phyloP scores from a whole-genome alignment of 2,113 vertebrate species.

The Fregetta grallaria region DNA sequence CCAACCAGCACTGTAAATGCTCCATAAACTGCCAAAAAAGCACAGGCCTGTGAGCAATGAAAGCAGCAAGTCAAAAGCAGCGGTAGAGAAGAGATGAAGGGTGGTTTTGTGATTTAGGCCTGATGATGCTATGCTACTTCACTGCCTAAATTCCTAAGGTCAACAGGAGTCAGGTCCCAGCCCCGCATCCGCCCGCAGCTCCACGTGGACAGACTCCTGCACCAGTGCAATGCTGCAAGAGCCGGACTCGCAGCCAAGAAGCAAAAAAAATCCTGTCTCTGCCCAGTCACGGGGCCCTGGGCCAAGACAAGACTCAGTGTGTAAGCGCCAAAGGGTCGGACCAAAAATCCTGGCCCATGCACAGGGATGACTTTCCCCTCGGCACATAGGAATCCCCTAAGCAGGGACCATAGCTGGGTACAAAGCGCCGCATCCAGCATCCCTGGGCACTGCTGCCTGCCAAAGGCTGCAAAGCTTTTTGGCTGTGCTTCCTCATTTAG shows the following conservation, averaged over 20 bases:
- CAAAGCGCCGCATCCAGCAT: not conserved
- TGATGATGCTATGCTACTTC: not conserved
- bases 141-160: not conserved
- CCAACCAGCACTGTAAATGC: not conserved
- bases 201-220: not conserved
- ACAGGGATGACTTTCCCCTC: not conserved
- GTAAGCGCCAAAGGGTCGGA: accelerated
- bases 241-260: not conserved
- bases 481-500: accelerated
- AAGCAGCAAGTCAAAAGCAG: not conserved
- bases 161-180: not conserved
- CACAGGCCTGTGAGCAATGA: not conserved
- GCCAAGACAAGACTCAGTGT: not conserved
- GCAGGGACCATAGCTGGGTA: not conserved
- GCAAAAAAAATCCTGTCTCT: not conserved
- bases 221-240: not conserved
- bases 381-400: not conserved
- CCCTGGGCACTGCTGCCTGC: accelerated
- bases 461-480: accelerated
- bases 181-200: not conserved
- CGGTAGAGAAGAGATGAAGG: not conserved
- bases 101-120: not conserved
- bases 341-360: not conserved
- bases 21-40: not conserved
- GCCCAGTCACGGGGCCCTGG: not conserved